Evolutionary conservation across 53 echinoderm and acorn worm species (phyloP), one percentile per base, ranked within the genome.

Genomic region (Henricia sp.): DNA sequence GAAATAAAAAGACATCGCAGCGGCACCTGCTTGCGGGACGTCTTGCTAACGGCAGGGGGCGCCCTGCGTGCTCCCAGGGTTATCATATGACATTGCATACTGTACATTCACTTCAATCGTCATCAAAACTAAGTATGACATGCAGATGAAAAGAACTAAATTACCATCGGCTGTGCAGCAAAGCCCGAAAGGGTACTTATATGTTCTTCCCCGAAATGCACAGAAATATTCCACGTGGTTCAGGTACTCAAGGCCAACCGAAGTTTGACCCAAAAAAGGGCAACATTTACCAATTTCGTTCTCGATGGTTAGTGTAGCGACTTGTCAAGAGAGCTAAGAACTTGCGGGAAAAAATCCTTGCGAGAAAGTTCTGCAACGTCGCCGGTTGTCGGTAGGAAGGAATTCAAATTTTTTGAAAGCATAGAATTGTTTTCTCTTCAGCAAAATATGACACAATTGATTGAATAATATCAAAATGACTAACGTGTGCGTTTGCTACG

Each of bases 21-120:
- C 37, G 39, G 67, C 67, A 67, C 67, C 67, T 67, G 67, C 67
- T 19, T n/a, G 67, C 37, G 67, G n/a, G 37, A 67, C n/a, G 67
- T 67, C 67, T 38, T 3, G 6, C 12, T 3, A 67, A 14, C 67
- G 67, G 67, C 23, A 28, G 67, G 67, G 10, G 67, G 67, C 67
- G 48, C 37, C 4, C 5, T 27, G 60, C 6, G 60, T 2, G 30
- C 32, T 27, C 53, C 53, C 62, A 34, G 33, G 29, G 62, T 6
- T 11, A 32, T 60, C 32, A 17, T 29, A 60, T 60, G 62, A 29
- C 33, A 11, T 5, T 0, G 6, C 17, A 23, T 14, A 2, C 54
- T 74, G 73, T 50, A 85, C 23, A 20, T 77, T 33, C 8, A 60
- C 62, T 60, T 17, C 12, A 5, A 34, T 60, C 30, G 33, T 27